Evolutionary conservation across 2,113 vertebrate genomes (phyloP), one percentile per base, ranked within the genome.

Genomic region (Meles meles): DNA sequence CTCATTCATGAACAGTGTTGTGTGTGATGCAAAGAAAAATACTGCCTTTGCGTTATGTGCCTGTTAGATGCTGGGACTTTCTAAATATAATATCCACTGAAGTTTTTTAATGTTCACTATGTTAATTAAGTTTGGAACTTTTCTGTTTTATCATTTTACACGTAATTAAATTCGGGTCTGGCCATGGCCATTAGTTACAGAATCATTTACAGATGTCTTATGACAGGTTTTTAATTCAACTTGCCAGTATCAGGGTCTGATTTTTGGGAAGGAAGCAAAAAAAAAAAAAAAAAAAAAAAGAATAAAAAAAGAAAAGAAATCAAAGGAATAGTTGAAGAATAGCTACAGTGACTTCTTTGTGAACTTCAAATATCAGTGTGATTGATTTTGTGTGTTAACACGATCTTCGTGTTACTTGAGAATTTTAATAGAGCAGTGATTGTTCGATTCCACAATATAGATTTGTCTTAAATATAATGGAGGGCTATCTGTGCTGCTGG

Each of bases 331-430:
- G 34, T 63, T 93, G 81, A 86, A 63, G n/a, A 94, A 86, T 8
- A 94, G 57, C 42, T 76, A 96, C 77, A 96, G 59, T 84, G 77
- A 91, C 61, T 91, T 89, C 93, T 94, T 93, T 97, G 96, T 96
- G 79, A 47, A 94, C 21, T 61, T 89, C 67, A 86, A 87, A 71
- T 27, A 81, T 83, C 74, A 87, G 13, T 87, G 39, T 80, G 74
- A 81, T 65, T 74, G 88, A 79, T 79, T 97, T 44, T 69, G 49
- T 87, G 42, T 88, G 57, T 96, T 96, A 90, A 89, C 34, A 14
- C 0, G 10, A 84, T 90, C 61, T 95, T 94, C 91, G 74, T 90
- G 57, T 93, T 90, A 55, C 39, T 83, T 79, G 81, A 96, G 83
- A 20, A 52, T 96, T 96, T 95, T 90, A 89, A 92, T 93, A 82